Evolutionary conservation across 1,140 invertebrate species (phyloP), one percentile per base, ranked within the genome.

Genomic region (Aphelenchoides besseyi): DNA sequence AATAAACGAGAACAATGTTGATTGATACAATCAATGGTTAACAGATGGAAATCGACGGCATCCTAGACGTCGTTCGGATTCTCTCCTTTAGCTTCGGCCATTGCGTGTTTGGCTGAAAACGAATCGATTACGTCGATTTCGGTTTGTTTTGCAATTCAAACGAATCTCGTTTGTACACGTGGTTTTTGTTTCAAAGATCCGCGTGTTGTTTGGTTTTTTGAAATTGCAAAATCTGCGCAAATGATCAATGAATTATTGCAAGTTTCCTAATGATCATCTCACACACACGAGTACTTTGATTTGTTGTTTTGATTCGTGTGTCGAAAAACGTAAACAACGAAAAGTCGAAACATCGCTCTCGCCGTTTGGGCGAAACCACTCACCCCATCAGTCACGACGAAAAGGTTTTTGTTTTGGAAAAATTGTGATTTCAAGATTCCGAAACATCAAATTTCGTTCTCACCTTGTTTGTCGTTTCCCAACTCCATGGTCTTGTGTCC

Each of bases 271-370:
- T n/a, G 41, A 12, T 48, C 41, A 48, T 48, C 41, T n/a, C n/a
- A n/a, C n/a, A n/a, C n/a, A n/a, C n/a, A n/a, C n/a, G n/a, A n/a
- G n/a, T n/a, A n/a, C 41, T 12, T 48, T 23, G 41, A 48, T 48
- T 48, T 48, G 41, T 48, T 48, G 12, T 12, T 48, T 48, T 23
- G 12, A 23, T 23, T 48, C 41, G 23, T 48, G 12, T 12, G 41
- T 48, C 41, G 41, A 48, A 48, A 48, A 48, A 48, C 41, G n/a
- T n/a, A 48, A 48, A 48, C 41, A 48, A 48, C 41, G n/a, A n/a
- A n/a, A n/a, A n/a, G n/a, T n/a, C 41, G 41, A 48, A 48, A 48
- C 41, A 48, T 48, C 41, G 41, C 12, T 48, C 41, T 23, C 41
- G 41, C 41, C 41, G 41, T 12, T 23, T n/a, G n/a, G n/a, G n/a